A percentile compares a stretch with the other conserved stretches of the same genome.
Conservation (phyloP, 2,797 vertebrate genomes). For the Dryobates pubescens region DNA sequence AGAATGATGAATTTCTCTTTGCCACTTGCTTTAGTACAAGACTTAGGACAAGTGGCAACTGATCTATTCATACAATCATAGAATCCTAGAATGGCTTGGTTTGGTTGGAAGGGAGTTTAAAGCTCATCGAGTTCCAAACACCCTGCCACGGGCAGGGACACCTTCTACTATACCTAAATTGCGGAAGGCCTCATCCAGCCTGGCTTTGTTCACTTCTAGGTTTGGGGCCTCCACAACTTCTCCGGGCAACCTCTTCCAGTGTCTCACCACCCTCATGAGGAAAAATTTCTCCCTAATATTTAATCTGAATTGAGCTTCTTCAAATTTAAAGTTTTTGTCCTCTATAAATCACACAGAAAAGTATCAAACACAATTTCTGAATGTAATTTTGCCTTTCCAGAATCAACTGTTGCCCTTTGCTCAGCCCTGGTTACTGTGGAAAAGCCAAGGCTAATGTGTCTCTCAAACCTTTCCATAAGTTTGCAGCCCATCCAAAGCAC, state of each 20-base stretch:
- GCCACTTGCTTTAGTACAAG: not conserved
- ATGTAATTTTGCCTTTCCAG: not conserved
- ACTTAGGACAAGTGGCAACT: not conserved
- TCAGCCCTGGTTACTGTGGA: not conserved
- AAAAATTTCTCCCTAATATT: too few species aligned
- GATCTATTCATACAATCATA: not conserved
- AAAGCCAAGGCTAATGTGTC: not conserved
- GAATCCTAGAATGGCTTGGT: too few species aligned
- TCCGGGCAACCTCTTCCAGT: too few species aligned
- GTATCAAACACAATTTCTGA: not conserved
- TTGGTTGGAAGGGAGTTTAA: too few species aligned
- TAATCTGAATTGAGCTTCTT: too few species aligned
- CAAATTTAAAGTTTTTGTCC: not conserved
- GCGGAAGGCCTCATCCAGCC: too few species aligned
- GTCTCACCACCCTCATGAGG: too few species aligned
- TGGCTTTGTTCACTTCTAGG: too few species aligned
- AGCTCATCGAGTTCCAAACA: too few species aligned
- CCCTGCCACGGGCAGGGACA: too few species aligned
- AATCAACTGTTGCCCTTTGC: not conserved
- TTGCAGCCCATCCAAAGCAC: not conserved
- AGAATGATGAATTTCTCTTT: conserved; percentile 21
- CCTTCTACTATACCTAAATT: too few species aligned
- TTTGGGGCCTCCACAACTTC: too few species aligned
- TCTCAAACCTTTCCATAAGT: not conserved
- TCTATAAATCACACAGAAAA: not conserved